Conservation (phyloP, 2,888 invertebrate species). For the Cheilosia vulpina region DNA sequence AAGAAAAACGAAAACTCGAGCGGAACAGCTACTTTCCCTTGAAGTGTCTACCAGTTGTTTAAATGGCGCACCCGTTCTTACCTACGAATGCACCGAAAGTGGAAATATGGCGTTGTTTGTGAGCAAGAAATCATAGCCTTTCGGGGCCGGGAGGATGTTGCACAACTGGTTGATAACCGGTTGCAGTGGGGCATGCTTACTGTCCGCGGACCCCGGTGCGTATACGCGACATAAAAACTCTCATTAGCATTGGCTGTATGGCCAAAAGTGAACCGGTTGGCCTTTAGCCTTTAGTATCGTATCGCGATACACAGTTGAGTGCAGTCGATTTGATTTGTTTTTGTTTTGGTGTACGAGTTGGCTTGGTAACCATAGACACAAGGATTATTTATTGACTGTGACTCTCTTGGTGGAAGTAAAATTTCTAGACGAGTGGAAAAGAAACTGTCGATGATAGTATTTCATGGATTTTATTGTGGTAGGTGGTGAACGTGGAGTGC, state of each 20-base stretch:
- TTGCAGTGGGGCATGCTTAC: conserved; percentile 19
- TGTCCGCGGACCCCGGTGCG: conserved; percentile 28
- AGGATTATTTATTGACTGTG: not conserved
- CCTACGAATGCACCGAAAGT: conserved; percentile 35
- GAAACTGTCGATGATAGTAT: conserved; percentile 26
- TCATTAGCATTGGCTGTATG: not conserved
- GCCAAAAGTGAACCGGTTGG: conserved; percentile 55
- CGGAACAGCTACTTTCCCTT: conserved; percentile 47
- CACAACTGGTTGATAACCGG: conserved; percentile 49
- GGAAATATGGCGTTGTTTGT: not conserved
- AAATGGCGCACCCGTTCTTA: not conserved
- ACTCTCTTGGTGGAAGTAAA: conserved; percentile 4
- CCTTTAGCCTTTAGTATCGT: conserved; percentile 21
- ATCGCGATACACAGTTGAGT: conserved; percentile 18
- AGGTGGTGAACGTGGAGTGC: conserved; percentile 1
- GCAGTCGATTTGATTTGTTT: conserved; percentile 19
- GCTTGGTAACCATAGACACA: conserved; percentile 26
- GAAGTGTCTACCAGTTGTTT: conserved; percentile 5
- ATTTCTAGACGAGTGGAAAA: conserved; percentile 44
- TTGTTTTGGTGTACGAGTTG: conserved; percentile 32
- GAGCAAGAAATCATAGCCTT: too few relatives aligned
- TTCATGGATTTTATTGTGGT: conserved; percentile 17
- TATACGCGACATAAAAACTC: conserved; percentile 27
- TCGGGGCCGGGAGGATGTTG: conserved; percentile 2
- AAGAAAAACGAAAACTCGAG: conserved; percentile 20